Percentiles rank a stretch among this genome's conserved stretches.
Conservation (phyloP, 2,888 invertebrate species). For the Pterostichus madidus region DNA sequence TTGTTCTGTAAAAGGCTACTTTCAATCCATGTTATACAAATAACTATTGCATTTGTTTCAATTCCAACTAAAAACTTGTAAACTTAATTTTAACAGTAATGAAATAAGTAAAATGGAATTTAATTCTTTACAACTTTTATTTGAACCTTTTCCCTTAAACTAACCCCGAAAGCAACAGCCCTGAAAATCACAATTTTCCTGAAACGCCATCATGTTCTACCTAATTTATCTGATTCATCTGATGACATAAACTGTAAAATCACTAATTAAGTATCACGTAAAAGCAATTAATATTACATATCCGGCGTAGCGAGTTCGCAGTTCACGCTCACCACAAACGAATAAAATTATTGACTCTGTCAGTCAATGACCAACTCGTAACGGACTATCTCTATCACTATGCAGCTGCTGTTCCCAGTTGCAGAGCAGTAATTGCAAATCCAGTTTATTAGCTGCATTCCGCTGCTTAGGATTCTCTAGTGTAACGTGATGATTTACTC, state of each 20-base stretch:
- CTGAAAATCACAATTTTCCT: too few species aligned
- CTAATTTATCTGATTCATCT: background rate
- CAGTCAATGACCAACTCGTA: background rate
- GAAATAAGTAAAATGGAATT: too few species aligned
- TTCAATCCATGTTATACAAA: too few species aligned
- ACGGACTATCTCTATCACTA: background rate
- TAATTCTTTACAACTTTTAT: too few species aligned
- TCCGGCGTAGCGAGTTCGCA: background rate
- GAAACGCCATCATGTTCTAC: too few species aligned
- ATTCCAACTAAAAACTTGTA: too few species aligned
- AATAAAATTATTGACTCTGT: slow-evolving; percentile 38
- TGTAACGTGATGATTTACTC: background rate
- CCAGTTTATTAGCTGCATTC: slow-evolving; percentile 33
- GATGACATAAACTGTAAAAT: slow-evolving; percentile 27
- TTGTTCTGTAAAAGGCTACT: too few species aligned
- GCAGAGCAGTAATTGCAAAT: slow-evolving; percentile 19
- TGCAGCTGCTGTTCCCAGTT: background rate
- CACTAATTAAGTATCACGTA: slow-evolving; percentile 33
- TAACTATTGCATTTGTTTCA: too few species aligned
- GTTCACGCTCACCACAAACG: slow-evolving; percentile 14
- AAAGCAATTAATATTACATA: slow-evolving; percentile 43
- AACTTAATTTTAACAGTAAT: too few species aligned
- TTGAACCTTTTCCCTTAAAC: too few species aligned
- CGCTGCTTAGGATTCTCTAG: background rate
- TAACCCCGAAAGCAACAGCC: too few species aligned